phyloP scores from a whole-genome alignment of 2,113 vertebrate species.

The Tursiops truncatus region DNA sequence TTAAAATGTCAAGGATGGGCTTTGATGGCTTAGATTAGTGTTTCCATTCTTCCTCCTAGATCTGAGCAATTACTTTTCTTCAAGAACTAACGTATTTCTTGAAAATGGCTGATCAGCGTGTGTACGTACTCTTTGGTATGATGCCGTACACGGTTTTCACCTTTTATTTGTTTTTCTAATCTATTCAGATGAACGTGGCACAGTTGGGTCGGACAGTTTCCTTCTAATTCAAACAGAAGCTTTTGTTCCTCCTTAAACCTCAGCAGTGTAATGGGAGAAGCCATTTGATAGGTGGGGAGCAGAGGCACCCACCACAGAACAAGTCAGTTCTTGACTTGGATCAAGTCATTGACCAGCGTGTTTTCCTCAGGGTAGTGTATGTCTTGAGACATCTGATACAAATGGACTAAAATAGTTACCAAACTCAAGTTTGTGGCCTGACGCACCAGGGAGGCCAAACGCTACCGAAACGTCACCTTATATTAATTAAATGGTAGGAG shows the following conservation, averaged over 20 bases:
- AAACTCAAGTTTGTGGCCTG: neutral
- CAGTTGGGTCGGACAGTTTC: neutral
- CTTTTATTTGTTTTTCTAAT: neutral
- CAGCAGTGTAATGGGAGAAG: neutral
- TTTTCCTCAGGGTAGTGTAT: neutral
- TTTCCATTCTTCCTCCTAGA: conserved; percentile 27
- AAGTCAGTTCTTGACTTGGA: neutral
- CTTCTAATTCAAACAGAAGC: neutral
- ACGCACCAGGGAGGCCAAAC: neutral
- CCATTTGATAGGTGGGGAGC: neutral
- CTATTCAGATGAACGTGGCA: neutral
- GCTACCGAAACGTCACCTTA: neutral
- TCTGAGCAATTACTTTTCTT: neutral
- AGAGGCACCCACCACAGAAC: rapidly evolving
- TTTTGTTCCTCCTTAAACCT: neutral
- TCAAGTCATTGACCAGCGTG: neutral
- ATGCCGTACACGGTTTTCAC: neutral
- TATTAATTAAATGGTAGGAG: neutral
- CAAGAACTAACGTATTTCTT: conserved; percentile 11
- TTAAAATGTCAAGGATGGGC: conserved; percentile 61
- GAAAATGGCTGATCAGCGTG: neutral
- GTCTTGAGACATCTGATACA: neutral
- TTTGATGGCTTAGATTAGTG: conserved; percentile 5
- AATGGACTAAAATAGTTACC: neutral
- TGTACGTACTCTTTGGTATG: neutral